phyloP scores from a whole-genome alignment of 2,888 invertebrate genomes.

The Cosmorhoe ocellata region DNA sequence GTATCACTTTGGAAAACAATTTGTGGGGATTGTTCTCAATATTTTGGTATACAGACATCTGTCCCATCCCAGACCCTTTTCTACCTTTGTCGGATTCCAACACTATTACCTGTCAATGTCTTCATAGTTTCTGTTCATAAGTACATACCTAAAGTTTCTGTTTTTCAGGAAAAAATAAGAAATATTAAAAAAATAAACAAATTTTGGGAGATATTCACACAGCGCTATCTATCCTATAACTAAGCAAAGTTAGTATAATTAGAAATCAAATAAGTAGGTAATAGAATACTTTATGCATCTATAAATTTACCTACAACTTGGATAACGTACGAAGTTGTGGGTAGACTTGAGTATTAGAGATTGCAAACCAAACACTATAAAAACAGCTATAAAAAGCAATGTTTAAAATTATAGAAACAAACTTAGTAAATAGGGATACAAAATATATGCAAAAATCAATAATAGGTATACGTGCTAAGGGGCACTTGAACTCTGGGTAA shows the following conservation, averaged over 20 bases:
- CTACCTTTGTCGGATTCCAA: slow-evolving; percentile 63
- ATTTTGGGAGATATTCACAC: background rate
- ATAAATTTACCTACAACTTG: too few relatives aligned
- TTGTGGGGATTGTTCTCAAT: slow-evolving; percentile 36
- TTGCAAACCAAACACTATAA: too few relatives aligned
- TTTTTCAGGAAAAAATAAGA: background rate
- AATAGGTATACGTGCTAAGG: slow-evolving; percentile 5
- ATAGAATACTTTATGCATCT: too few relatives aligned
- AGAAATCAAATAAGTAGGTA: too few relatives aligned
- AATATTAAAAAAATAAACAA: background rate
- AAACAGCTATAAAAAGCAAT: too few relatives aligned
- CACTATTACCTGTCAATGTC: slow-evolving; percentile 71
- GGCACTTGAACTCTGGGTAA: slow-evolving; percentile 32
- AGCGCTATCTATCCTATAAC: too few relatives aligned
- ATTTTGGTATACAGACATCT: slow-evolving; percentile 67
- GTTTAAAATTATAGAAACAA: background rate
- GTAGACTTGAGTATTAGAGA: too few relatives aligned
- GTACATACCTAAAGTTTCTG: slow-evolving; percentile 42
- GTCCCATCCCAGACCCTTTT: slow-evolving; percentile 66
- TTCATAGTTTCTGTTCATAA: slow-evolving; percentile 58
- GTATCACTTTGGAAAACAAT: slow-evolving; percentile 18
- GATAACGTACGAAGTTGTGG: too few relatives aligned
- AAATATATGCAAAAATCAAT: slow-evolving; percentile 5
- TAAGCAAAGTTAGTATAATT: too few relatives aligned
- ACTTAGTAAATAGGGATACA: background rate